These are phyloP conservation scores for Dendrolimus pini DNA, from an alignment of 2,888 invertebrate species.

Conservation along the genomic window DNA sequence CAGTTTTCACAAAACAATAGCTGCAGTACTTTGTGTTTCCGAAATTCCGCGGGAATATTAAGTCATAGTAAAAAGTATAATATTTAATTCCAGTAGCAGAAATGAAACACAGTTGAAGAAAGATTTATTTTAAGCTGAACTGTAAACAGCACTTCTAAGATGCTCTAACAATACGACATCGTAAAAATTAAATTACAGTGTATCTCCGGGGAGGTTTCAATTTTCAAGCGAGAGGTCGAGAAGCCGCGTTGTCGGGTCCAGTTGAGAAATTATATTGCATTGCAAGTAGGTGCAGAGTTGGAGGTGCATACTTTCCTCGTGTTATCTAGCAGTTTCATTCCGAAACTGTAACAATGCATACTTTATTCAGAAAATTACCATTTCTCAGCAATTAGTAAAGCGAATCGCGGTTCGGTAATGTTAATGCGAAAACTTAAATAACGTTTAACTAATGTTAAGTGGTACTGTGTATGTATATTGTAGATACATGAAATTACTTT, in stretches of 20 bases:
- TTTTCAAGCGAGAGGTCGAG: slow-evolving; percentile 49
- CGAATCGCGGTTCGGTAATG: neutral
- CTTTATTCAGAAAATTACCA: neutral
- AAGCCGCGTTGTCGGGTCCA: slow-evolving; percentile 37
- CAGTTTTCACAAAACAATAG: too few species aligned
- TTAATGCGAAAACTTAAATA: neutral
- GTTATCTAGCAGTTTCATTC: neutral
- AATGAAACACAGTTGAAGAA: slow-evolving; percentile 23
- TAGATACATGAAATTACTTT: neutral
- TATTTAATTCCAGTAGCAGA: neutral
- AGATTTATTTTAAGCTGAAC: slow-evolving; percentile 39
- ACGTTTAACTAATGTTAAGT: neutral
- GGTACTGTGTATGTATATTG: neutral
- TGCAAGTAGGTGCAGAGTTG: slow-evolving; percentile 14
- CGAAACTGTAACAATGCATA: neutral
- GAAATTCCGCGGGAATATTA: too few species aligned
- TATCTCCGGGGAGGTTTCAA: slow-evolving; percentile 57
- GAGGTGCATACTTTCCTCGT: neutral
- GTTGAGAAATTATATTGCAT: slow-evolving; percentile 52
- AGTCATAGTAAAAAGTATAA: too few species aligned
- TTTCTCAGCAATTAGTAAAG: neutral
- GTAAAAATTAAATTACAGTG: slow-evolving; percentile 67
- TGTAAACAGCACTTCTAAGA: slow-evolving; percentile 44
- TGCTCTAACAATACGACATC: slow-evolving; percentile 56
- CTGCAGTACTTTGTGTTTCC: too few species aligned